A percentile compares a stretch with the other conserved stretches of the same genome.
Conservation (phyloP, 2,888 invertebrate species). For the Lepidocyrtinus sp. region DNA sequence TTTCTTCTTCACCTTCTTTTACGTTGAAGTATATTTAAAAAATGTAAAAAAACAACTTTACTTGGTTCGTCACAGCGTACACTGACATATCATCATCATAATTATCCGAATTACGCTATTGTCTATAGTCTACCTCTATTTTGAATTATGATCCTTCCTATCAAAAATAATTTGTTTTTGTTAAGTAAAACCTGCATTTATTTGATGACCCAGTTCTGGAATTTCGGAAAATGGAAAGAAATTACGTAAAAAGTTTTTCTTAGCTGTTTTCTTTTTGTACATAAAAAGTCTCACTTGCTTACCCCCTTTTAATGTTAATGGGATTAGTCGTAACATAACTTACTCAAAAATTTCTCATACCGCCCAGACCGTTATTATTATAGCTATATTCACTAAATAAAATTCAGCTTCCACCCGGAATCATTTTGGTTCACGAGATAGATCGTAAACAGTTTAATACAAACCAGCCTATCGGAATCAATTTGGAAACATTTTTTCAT, state of each 20-base stretch:
- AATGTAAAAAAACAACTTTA: too few species aligned
- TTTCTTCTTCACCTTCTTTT: too few species aligned
- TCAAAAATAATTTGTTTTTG: not conserved
- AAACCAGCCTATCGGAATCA: too few species aligned
- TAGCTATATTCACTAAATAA: too few species aligned
- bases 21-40: too few species aligned
- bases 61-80: too few species aligned
- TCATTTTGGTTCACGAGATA: not conserved
- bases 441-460: not conserved
- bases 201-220: slow-evolving; percentile 31
- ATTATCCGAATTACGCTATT: too few species aligned
- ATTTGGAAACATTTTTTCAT: too few species aligned
- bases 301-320: slow-evolving; percentile 4
- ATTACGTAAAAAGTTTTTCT: slow-evolving; percentile 17
- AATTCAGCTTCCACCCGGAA: not conserved
- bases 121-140: too few species aligned
- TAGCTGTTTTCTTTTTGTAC: not conserved
- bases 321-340: slow-evolving; percentile 6
- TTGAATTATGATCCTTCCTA: not conserved
- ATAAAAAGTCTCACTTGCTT: not conserved
- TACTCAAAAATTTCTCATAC: too few species aligned
- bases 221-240: slow-evolving; percentile 17
- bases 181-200: not conserved
- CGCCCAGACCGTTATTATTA: too few species aligned
- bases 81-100: too few species aligned